Evolutionary conservation across 2,113 vertebrate species (phyloP).

Genomic region (Misgurnus mizolepis): DNA sequence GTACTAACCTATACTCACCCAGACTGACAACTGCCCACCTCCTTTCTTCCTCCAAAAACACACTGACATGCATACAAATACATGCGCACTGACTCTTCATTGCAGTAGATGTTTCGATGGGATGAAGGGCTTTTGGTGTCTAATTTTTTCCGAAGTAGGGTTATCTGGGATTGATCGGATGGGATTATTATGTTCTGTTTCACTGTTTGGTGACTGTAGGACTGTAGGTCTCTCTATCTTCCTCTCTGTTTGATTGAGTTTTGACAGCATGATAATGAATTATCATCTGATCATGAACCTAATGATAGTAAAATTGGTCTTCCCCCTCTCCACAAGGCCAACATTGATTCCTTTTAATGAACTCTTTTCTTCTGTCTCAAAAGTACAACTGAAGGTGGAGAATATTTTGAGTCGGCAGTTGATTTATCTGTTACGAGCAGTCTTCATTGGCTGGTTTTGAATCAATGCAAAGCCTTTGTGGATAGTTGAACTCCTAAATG

Average conservation of each 20-base stretch:
- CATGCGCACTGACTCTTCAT: background rate
- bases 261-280: constrained; percentile 46
- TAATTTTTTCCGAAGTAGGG: background rate
- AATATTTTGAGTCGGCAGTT: background rate
- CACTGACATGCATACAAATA: constrained; percentile 33
- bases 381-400: no score
- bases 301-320: constrained; percentile 39
- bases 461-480: constrained; percentile 59
- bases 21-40: constrained; percentile 33
- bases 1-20: constrained; percentile 74
- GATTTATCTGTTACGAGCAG: background rate
- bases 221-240: background rate
- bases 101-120: background rate
- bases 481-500: constrained; percentile 42
- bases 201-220: constrained; percentile 7
- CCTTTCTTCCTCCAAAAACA: background rate
- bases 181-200: background rate
- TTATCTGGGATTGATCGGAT: constrained; percentile 17
- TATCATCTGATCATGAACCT: constrained; percentile 35
- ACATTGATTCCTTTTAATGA: constrained; percentile 40
- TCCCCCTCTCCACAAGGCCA: constrained; percentile 60
- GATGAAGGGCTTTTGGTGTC: constrained; percentile 5
- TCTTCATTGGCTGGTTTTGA: constrained; percentile 31
- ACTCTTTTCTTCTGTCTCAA: background rate
- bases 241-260: constrained; percentile 46